Conservation (phyloP, 2,888 invertebrate species). For the Leptopilina drosophilae region DNA sequence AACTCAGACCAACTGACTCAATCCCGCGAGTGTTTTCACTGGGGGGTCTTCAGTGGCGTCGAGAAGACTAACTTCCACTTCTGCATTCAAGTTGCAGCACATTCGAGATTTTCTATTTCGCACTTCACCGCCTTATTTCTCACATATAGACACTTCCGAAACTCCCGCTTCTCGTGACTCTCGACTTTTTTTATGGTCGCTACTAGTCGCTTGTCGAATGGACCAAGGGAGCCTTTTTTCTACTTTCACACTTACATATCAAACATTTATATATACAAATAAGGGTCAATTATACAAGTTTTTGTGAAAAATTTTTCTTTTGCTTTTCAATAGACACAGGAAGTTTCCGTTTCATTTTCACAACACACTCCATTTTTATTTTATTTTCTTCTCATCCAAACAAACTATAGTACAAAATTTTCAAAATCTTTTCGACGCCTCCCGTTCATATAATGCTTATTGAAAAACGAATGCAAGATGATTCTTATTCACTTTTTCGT, state of each 20-base stretch:
- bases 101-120: conserved; percentile 22
- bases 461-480: too few relatives aligned
- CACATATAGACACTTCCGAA: background rate
- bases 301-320: background rate
- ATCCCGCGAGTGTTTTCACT: conserved; percentile 3
- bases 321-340: background rate
- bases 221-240: conserved; percentile 1
- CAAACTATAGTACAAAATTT: too few relatives aligned
- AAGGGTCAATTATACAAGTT: conserved; percentile 2
- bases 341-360: too few relatives aligned
- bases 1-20: conserved; percentile 28
- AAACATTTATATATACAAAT: too few relatives aligned
- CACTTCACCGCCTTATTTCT: conserved; percentile 20
- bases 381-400: too few relatives aligned
- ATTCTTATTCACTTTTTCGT: too few relatives aligned
- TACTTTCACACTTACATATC: conserved; percentile 25
- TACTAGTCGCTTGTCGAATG: conserved; percentile 30
- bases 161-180: background rate
- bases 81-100: background rate
- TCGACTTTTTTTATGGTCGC: conserved; percentile 14
- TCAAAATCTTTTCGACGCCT: too few relatives aligned
- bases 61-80: conserved; percentile 12
- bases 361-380: too few relatives aligned
- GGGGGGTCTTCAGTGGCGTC: conserved; percentile 19
- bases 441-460: too few relatives aligned